Conservation (phyloP, 2,113 vertebrate genomes). For the Leptosomus discolor region DNA sequence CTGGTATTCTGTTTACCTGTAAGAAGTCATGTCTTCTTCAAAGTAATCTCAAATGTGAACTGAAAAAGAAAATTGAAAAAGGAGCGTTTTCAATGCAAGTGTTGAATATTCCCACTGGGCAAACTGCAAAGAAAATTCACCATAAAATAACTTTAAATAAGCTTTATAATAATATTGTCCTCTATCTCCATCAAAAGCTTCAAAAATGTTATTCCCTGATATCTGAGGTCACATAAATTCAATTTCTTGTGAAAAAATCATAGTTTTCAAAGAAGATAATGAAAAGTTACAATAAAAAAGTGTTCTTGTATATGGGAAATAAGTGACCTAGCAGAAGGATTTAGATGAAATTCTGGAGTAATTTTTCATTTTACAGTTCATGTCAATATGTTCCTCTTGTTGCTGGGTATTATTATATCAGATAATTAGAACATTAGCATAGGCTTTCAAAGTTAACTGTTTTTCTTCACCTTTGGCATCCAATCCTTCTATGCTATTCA, state of each 20-base stretch:
- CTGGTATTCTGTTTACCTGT: neutral
- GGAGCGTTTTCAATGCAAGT: neutral
- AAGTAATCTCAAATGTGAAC: neutral
- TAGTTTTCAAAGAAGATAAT: neutral
- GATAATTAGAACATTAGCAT: neutral
- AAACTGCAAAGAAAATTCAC: neutral
- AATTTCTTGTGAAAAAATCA: neutral
- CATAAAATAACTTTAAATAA: neutral
- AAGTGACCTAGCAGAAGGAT: neutral
- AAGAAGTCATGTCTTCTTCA: neutral
- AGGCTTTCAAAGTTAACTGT: neutral
- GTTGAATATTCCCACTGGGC: neutral
- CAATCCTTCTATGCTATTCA: neutral
- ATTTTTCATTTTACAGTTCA: neutral
- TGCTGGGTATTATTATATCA: neutral
- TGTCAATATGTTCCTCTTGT: neutral
- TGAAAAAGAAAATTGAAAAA: neutral
- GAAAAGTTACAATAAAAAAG: neutral
- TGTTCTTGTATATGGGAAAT: neutral
- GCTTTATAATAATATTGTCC: neutral
- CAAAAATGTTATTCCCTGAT: neutral
- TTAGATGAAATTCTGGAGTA: neutral
- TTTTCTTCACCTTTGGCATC: neutral
- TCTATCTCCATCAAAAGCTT: neutral
- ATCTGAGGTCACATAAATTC: neutral